These are phyloP conservation scores for Cheilosia grossa DNA, from an alignment of 2,888 invertebrate species.

Conservation along the genomic window DNA sequence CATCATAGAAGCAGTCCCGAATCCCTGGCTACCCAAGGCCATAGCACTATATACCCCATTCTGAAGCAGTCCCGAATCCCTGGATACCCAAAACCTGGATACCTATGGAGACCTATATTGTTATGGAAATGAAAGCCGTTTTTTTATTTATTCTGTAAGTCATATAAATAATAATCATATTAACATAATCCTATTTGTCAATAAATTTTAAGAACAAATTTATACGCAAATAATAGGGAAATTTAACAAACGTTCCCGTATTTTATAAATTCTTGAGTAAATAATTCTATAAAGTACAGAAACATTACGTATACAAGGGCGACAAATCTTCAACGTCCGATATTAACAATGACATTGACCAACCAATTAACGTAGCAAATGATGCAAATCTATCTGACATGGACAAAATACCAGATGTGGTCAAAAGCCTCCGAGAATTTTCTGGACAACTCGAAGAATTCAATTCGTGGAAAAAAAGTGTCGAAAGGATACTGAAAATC, in stretches of 20 bases:
- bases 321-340: too few relatives aligned
- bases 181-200: not conserved
- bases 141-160: slow-evolving; percentile 4
- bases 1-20: slow-evolving; percentile 7
- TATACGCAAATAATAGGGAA: not conserved
- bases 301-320: too few relatives aligned
- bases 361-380: too few relatives aligned
- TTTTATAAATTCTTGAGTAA: not conserved
- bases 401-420: too few relatives aligned
- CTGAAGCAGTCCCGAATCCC: slow-evolving; percentile 7
- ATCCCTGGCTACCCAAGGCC: not conserved
- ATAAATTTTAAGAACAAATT: slow-evolving; percentile 1
- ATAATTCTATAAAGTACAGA: not conserved
- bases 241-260: not conserved
- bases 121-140: not conserved
- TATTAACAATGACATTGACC: too few relatives aligned
- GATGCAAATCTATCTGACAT: too few relatives aligned
- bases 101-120: slow-evolving; percentile 6
- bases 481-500: too few relatives aligned
- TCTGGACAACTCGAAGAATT: too few relatives aligned
- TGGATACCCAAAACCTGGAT: not conserved
- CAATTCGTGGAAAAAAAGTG: too few relatives aligned
- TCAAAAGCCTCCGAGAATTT: too few relatives aligned
- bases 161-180: not conserved
- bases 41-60: too few relatives aligned